Percentiles rank a stretch among this genome's conserved stretches.
Conservation (phyloP, 2,797 vertebrate genomes). For the Scarus forsteni region DNA sequence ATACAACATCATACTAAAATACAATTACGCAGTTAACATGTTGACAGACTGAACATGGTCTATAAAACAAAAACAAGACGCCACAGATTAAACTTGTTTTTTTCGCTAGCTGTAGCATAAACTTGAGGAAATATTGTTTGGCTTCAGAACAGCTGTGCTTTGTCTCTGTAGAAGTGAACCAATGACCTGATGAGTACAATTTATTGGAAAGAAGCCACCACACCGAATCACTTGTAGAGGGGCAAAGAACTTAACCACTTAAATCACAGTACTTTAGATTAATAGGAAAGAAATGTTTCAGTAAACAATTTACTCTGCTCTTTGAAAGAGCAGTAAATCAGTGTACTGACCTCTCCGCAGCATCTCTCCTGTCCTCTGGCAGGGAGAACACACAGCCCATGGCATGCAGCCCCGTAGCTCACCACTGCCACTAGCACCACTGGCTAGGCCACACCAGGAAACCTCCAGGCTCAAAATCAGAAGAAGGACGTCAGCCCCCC, state of each 20-base stretch:
- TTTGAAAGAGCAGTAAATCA: slow-evolving; percentile 19
- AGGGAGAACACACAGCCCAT: slow-evolving; percentile 94
- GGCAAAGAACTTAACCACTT: neutral
- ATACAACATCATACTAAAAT: too few relatives aligned
- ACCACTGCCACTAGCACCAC: slow-evolving; percentile 62
- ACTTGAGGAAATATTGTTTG: slow-evolving; percentile 9
- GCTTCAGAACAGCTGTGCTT: neutral
- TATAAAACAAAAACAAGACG: slow-evolving; percentile 3
- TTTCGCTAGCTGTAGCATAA: slow-evolving; percentile 42
- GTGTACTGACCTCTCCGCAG: slow-evolving; percentile 88
- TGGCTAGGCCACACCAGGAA: slow-evolving; percentile 59
- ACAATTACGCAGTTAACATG: neutral
- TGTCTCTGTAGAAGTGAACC: neutral
- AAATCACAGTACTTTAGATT: neutral
- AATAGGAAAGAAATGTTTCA: slow-evolving; percentile 2
- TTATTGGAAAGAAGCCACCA: neutral
- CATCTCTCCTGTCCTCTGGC: slow-evolving; percentile 84
- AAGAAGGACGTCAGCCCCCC: slow-evolving; percentile 54
- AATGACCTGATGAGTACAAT: neutral
- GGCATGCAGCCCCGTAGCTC: slow-evolving; percentile 69
- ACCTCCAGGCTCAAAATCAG: slow-evolving; percentile 63
- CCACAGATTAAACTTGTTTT: slow-evolving; percentile 31
- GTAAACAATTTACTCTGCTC: neutral
- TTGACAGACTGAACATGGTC: slow-evolving; percentile 5
- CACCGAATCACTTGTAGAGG: neutral